Evolutionary conservation across 2,113 vertebrate genomes (phyloP).

Genomic region (Phalacrocorax carbo): DNA sequence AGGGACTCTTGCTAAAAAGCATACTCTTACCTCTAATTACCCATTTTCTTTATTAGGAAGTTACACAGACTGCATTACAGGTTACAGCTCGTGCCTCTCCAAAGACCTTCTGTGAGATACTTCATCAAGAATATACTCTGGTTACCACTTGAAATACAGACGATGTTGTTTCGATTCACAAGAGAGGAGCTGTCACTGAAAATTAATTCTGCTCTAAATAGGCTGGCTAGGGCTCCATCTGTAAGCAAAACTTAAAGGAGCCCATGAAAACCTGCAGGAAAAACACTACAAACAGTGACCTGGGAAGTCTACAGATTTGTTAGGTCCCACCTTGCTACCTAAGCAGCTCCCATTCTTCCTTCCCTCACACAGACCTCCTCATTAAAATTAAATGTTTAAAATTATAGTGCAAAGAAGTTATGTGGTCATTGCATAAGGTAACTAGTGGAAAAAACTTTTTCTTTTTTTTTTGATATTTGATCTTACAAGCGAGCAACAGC

Average conservation of each 20-base stretch:
- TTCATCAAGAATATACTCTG: background rate
- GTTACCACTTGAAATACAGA: constrained; percentile 19
- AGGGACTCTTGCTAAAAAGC: background rate
- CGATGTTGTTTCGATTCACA: background rate
- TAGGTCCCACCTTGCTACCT: background rate
- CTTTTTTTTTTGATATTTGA: background rate
- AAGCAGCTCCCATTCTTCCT: background rate
- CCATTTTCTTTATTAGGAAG: background rate
- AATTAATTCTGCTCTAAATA: constrained; percentile 40
- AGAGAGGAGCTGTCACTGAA: constrained; percentile 6
- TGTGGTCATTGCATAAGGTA: background rate
- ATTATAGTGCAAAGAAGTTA: background rate
- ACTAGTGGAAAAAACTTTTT: background rate
- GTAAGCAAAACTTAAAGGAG: background rate
- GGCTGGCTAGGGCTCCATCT: background rate
- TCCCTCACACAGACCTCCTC: background rate
- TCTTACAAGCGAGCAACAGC: background rate
- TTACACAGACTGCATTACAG: background rate
- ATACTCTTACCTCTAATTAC: background rate
- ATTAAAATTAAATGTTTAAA: background rate
- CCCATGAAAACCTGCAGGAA: background rate
- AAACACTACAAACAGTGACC: background rate
- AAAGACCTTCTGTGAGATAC: background rate
- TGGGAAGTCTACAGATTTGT: background rate
- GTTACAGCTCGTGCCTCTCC: background rate